These are phyloP conservation scores for Alcis repandata DNA, from an alignment of 2,888 invertebrate genomes.

Conservation along the genomic window DNA sequence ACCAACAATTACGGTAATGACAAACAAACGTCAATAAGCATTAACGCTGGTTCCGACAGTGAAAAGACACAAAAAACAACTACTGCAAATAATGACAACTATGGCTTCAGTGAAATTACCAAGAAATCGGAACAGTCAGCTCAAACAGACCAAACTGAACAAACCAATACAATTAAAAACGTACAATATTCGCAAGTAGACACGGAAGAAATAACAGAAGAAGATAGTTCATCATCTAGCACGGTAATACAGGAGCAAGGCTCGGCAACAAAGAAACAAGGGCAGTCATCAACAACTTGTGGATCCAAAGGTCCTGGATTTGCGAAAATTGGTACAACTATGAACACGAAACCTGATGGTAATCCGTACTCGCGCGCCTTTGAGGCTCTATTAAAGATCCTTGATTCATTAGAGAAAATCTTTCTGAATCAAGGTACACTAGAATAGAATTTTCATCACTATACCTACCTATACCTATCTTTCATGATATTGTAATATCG, in stretches of 20 bases:
- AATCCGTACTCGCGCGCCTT: constrained; percentile 1
- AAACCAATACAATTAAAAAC: background rate
- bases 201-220: background rate
- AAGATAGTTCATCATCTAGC: constrained; percentile 1
- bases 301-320: background rate
- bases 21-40: background rate
- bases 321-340: background rate
- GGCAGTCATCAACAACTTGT: background rate
- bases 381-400: background rate
- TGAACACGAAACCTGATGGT: background rate
- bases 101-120: too few relatives aligned
- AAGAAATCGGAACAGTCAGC: background rate
- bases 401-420: constrained; percentile 10
- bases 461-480: too few relatives aligned
- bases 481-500: too few relatives aligned
- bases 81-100: background rate
- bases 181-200: background rate
- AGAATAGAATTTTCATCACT: too few relatives aligned
- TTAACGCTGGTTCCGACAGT: too few relatives aligned
- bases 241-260: background rate
- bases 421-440: background rate
- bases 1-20: too few relatives aligned
- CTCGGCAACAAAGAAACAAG: background rate
- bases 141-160: background rate
- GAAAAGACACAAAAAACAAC: too few relatives aligned